phyloP scores from a whole-genome alignment of 2,797 vertebrate species.

The Lepidocolaptes lacrymiger region DNA sequence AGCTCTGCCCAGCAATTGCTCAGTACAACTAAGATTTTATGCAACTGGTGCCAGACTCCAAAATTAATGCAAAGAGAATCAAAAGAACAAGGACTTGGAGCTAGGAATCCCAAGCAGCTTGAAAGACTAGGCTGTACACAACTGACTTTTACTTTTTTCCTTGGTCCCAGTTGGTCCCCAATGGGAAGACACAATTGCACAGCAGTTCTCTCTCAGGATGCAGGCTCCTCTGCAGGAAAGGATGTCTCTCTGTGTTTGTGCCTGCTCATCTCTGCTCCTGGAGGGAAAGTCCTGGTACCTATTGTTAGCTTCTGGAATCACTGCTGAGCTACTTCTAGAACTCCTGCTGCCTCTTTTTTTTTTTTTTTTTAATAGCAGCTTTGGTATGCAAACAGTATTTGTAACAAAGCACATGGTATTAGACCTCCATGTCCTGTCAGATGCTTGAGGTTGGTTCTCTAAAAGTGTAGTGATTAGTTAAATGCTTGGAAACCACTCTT shows the following conservation, averaged over 20 bases:
- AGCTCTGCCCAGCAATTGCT: neutral
- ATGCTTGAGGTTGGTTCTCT: neutral
- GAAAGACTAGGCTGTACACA: neutral
- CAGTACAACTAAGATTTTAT: neutral
- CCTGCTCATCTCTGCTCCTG: neutral
- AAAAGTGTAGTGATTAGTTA: neutral
- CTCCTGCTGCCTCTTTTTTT: neutral
- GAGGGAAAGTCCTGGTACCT: neutral
- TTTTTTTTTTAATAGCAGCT: neutral
- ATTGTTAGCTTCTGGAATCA: neutral
- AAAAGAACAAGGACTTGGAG: neutral
- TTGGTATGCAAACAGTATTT: neutral
- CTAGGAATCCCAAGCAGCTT: neutral
- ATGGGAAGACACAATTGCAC: rapidly evolving
- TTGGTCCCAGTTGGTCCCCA: neutral
- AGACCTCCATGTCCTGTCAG: neutral
- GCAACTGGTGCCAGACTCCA: neutral
- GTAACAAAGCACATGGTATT: neutral
- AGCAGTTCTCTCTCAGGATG: neutral
- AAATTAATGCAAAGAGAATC: neutral
- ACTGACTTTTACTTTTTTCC: neutral
- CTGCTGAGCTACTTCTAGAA: neutral
- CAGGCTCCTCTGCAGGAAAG: neutral
- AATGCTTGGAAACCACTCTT: neutral
- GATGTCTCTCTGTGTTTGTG: no score